Conservation (phyloP, 2,888 invertebrate species). For the Sicus ferrugineus region DNA sequence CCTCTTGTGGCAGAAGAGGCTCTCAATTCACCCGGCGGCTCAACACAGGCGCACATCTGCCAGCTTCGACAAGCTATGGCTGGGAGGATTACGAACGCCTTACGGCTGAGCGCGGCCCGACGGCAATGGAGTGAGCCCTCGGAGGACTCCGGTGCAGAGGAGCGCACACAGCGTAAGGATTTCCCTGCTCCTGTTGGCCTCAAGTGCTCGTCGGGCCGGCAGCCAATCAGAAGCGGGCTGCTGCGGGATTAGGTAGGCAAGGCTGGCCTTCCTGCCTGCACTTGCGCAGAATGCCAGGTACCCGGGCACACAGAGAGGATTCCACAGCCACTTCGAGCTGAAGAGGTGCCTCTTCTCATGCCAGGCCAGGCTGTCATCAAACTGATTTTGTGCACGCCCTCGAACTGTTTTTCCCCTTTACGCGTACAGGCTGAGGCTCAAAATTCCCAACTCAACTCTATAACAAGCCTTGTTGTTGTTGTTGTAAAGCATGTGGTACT, state of each 20-base stretch:
- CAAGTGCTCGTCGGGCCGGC: background rate
- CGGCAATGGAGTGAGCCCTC: constrained; percentile 15
- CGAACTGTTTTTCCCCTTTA: background rate
- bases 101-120: background rate
- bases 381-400: constrained; percentile 19
- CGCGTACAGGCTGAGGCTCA: background rate
- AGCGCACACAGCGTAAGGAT: background rate
- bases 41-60: constrained; percentile 16
- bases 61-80: constrained; percentile 6
- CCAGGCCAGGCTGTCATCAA: background rate
- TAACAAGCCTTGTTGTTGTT: constrained; percentile 14
- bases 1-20: constrained; percentile 40
- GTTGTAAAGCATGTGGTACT: constrained; percentile 8
- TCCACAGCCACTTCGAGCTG: background rate
- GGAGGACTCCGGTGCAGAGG: background rate
- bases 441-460: constrained; percentile 21
- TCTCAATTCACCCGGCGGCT: constrained; percentile 35
- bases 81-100: constrained; percentile 18
- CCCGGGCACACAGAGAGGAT: constrained; percentile 18
- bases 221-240: constrained; percentile 20
- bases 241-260: background rate
- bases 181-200: background rate
- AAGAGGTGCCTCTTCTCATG: constrained; percentile 4
- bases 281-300: constrained; percentile 19
- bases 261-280: background rate